Conservation (phyloP, 2,113 vertebrate genomes). For the Cynoglossus semilaevis region DNA sequence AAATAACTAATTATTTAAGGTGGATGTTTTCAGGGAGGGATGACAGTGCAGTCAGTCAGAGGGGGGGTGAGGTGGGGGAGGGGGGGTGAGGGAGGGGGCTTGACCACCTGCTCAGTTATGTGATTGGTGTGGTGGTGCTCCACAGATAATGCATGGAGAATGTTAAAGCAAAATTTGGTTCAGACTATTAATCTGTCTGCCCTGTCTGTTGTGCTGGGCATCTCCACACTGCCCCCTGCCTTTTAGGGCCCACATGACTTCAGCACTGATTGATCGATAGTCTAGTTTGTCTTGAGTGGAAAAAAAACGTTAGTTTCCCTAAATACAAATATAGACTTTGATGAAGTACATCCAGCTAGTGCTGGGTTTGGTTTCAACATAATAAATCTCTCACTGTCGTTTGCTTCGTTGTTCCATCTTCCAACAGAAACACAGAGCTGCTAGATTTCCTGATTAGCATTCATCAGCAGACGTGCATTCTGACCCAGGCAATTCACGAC, state of each 20-base stretch:
- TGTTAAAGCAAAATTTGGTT: constrained; percentile 26
- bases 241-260: not conserved
- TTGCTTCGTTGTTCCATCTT: not conserved
- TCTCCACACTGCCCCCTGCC: constrained; percentile 9
- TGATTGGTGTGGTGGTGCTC: constrained; percentile 9
- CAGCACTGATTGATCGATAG: not conserved
- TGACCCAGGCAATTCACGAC: constrained; percentile 81
- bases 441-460: constrained; percentile 84
- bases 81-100: constrained; percentile 10
- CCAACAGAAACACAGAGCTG: constrained; percentile 84
- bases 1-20: constrained; percentile 48
- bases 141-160: constrained; percentile 12
- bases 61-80: too few species aligned
- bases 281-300: too few species aligned
- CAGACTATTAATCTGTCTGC: constrained; percentile 54
- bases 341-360: too few species aligned
- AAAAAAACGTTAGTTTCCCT: too few species aligned
- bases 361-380: not conserved
- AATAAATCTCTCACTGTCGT: too few species aligned
- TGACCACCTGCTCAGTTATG: constrained; percentile 49
- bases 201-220: constrained; percentile 18
- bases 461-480: constrained; percentile 82
- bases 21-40: constrained; percentile 43
- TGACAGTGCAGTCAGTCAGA: constrained; percentile 32
- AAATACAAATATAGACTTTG: too few species aligned